phyloP scores from a whole-genome alignment of 2,113 vertebrate species.

The Dissostichus mawsoni region DNA sequence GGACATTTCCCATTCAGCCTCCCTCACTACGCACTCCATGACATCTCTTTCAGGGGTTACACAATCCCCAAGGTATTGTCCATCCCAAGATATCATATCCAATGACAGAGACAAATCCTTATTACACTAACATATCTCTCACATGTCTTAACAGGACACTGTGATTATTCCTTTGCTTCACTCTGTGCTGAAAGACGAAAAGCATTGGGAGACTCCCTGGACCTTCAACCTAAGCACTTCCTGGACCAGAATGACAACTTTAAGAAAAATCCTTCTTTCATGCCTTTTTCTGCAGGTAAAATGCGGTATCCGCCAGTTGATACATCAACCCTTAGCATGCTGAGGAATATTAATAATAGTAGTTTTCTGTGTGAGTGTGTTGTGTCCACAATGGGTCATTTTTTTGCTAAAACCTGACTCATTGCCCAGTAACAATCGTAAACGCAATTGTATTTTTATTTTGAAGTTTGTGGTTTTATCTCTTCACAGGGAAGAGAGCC shows the following conservation, averaged over 20 bases:
- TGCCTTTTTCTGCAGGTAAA: conserved; percentile 70
- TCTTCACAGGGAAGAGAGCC: conserved; percentile 75
- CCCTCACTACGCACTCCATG: conserved; percentile 74
- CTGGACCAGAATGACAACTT: conserved; percentile 32
- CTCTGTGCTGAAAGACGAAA: conserved; percentile 65
- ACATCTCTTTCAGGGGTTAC: conserved; percentile 77
- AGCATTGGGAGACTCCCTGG: too few relatives aligned
- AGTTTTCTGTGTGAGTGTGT: neutral
- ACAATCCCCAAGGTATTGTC: conserved; percentile 74
- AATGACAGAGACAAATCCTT: neutral
- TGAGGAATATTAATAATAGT: too few relatives aligned
- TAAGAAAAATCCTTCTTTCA: conserved; percentile 64
- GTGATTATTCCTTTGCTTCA: conserved; percentile 64
- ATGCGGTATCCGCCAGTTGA: neutral
- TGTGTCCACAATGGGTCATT: neutral
- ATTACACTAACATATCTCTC: neutral
- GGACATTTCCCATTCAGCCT: conserved; percentile 74
- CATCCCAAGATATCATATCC: neutral
- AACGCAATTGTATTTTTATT: neutral
- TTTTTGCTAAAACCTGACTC: neutral
- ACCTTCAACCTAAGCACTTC: too few relatives aligned
- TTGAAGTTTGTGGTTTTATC: neutral
- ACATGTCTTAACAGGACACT: conserved; percentile 46
- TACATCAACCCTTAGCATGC: too few relatives aligned
- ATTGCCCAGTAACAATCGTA: neutral